Conservation (phyloP, 2,113 vertebrate genomes). For the Arvicanthis niloticus region DNA sequence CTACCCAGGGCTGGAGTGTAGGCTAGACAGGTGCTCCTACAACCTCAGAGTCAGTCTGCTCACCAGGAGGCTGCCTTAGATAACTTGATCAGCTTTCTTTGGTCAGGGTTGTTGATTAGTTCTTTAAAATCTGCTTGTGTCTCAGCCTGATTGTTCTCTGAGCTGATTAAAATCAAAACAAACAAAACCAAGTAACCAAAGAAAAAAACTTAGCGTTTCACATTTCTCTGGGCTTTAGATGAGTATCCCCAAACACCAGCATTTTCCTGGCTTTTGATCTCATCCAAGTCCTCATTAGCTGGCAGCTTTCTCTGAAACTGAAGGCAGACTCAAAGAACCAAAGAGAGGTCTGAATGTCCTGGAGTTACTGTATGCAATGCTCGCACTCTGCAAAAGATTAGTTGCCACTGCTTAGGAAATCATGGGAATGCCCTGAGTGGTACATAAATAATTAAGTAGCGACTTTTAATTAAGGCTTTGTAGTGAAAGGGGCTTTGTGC, state of each 20-base stretch:
- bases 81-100: neutral
- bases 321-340: neutral
- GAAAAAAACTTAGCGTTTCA: neutral
- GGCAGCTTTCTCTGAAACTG: neutral
- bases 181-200: no score
- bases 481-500: constrained; percentile 52
- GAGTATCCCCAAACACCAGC: neutral
- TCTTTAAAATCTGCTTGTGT: neutral
- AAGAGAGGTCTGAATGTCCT: neutral
- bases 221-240: neutral
- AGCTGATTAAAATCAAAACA: neutral
- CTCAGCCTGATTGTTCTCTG: neutral
- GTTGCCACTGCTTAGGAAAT: constrained; percentile 39
- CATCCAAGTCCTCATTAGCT: neutral
- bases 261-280: constrained; percentile 28
- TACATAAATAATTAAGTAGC: constrained; percentile 68
- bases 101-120: neutral
- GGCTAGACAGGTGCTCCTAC: neutral
- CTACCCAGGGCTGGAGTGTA: neutral
- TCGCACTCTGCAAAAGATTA: constrained; percentile 12
- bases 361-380: neutral
- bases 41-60: neutral
- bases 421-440: constrained; percentile 23
- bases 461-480: constrained; percentile 67
- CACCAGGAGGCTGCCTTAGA: neutral